A percentile compares a stretch with the other conserved stretches of the same genome.
Evolutionary conservation across 1,140 invertebrate species (phyloP).

Genomic region (Littorina saxatilis): DNA sequence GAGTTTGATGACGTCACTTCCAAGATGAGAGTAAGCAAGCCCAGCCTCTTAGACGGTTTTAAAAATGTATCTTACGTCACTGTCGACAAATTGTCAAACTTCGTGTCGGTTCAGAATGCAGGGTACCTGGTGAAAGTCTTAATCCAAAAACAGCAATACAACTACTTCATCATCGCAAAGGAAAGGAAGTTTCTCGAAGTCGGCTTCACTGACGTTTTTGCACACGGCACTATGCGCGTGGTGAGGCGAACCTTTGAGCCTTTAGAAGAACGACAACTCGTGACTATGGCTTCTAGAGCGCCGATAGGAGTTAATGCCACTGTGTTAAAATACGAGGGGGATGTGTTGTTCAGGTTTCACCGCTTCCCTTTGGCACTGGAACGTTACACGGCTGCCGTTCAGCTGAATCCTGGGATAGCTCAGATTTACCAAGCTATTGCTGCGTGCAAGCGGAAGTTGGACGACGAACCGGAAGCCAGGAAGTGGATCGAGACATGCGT

Average conservation of each 20-base stretch:
- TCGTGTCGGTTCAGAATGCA: constrained; percentile 61
- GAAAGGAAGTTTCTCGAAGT: constrained; percentile 48
- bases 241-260: constrained; percentile 49
- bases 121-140: constrained; percentile 61
- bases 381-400: constrained; percentile 43
- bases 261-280: constrained; percentile 45
- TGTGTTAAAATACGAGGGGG: constrained; percentile 63
- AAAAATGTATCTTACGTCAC: constrained; percentile 39
- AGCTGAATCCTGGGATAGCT: neutral
- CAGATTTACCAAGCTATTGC: constrained; percentile 30
- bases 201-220: constrained; percentile 61
- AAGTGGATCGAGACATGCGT: constrained; percentile 22
- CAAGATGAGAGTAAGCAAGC: neutral
- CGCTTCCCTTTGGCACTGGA: constrained; percentile 49
- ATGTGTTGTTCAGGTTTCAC: constrained; percentile 56
- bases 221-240: constrained; percentile 56
- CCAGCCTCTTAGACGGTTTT: neutral
- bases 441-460: neutral
- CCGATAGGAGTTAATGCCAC: constrained; percentile 58
- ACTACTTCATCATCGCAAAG: constrained; percentile 61
- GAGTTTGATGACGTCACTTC: constrained; percentile 57
- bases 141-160: constrained; percentile 61
- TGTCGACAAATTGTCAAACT: constrained; percentile 59
- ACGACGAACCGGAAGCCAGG: neutral
- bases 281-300: constrained; percentile 35